A percentile compares a stretch with the other conserved stretches of the same genome.
phyloP scores from a whole-genome alignment of 2,797 vertebrate species.

The Alauda arvensis region DNA sequence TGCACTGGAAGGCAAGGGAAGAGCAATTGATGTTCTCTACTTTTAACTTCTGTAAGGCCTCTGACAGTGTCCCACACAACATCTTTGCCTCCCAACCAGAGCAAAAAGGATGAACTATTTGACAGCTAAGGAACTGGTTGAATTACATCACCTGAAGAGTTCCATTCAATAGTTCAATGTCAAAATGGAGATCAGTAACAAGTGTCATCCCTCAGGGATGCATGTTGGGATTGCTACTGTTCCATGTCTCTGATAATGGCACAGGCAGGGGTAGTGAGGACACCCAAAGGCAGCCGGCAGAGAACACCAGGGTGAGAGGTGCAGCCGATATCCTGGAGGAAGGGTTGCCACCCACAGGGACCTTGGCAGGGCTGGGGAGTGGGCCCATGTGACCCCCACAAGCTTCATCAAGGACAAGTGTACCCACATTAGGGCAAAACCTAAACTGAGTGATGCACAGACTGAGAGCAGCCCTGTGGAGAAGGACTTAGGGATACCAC shows the following conservation, averaged over 20 bases:
- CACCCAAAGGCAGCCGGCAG: not conserved
- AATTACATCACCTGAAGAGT: not conserved
- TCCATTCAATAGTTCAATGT: not conserved
- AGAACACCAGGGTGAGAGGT: not conserved
- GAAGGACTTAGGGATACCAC: not conserved
- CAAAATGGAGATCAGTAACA: not conserved
- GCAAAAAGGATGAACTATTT: not conserved
- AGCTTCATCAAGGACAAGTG: not conserved
- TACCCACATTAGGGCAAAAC: not conserved
- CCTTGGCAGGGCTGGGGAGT: not conserved
- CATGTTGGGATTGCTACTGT: accelerated
- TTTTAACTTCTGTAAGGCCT: not conserved
- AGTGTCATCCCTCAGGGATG: not conserved
- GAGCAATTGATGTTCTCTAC: not conserved
- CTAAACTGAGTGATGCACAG: not conserved
- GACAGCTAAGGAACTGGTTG: not conserved
- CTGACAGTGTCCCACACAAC: not conserved
- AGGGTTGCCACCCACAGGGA: not conserved
- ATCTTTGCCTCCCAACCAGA: not conserved
- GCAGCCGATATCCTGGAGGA: not conserved
- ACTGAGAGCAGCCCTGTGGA: not conserved
- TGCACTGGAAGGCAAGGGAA: not conserved
- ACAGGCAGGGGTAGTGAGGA: not conserved
- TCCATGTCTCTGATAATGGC: not conserved
- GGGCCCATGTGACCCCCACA: not conserved